These are phyloP conservation scores for Rotaria socialis DNA, from an alignment of 2,888 invertebrate genomes.

Conservation along the genomic window DNA sequence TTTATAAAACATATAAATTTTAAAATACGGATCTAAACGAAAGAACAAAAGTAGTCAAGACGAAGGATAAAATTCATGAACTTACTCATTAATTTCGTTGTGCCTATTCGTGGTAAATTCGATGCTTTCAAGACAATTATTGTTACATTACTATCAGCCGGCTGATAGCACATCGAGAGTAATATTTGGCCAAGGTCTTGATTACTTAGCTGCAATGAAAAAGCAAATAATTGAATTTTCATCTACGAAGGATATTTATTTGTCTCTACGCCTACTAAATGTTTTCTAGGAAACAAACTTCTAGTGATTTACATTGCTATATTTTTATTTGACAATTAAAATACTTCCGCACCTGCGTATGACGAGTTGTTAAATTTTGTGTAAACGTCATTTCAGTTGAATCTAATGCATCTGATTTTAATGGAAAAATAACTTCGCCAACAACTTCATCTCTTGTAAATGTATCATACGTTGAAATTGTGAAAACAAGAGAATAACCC, in stretches of 20 bases:
- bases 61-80: too few species aligned
- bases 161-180: conserved; percentile 95
- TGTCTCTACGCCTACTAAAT: too few species aligned
- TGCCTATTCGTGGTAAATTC: conserved; percentile 95
- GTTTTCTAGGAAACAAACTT: too few species aligned
- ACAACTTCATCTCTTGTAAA: conserved; percentile 97
- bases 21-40: conserved; percentile 81
- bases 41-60: conserved; percentile 46
- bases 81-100: conserved; percentile 78
- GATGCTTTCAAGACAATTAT: conserved; percentile 93
- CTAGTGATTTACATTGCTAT: too few species aligned
- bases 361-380: conserved; percentile 84
- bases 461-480: conserved; percentile 72
- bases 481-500: conserved; percentile 49
- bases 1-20: conserved; percentile 91
- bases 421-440: conserved; percentile 80
- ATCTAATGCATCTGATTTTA: conserved; percentile 52
- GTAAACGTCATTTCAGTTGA: conserved; percentile 62
- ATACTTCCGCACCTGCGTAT: conserved; percentile 71
- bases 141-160: conserved; percentile 86
- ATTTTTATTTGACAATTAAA: neutral
- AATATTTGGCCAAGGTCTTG: conserved; percentile 89
- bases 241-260: neutral
- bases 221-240: neutral
- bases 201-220: conserved; percentile 70